phyloP scores from a whole-genome alignment of 1,140 invertebrate species.

The Grapholita molesta region DNA sequence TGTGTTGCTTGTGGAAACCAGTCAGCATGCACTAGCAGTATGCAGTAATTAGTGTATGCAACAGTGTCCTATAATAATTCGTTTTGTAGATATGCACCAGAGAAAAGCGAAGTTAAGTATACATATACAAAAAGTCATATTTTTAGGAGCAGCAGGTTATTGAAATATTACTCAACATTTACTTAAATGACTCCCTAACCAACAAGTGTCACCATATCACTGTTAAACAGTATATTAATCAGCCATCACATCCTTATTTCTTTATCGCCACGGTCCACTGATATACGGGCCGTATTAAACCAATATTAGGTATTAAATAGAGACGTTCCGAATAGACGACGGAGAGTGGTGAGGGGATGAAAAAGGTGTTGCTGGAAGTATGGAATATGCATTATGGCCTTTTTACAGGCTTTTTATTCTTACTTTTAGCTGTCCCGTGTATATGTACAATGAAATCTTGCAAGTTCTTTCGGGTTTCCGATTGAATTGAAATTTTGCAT shows the following conservation, averaged over 20 bases:
- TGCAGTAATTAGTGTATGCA: too few species aligned
- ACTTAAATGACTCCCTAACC: not conserved
- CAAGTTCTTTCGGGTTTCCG: too few species aligned
- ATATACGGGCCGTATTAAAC: conserved; percentile 23
- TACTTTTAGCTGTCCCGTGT: too few species aligned
- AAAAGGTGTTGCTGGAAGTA: not conserved
- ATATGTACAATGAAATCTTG: too few species aligned
- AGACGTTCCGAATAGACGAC: conserved; percentile 26
- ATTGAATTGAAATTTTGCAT: too few species aligned
- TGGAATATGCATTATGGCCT: not conserved
- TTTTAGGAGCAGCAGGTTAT: not conserved
- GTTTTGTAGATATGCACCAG: too few species aligned
- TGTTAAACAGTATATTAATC: not conserved
- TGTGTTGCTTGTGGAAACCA: too few species aligned
- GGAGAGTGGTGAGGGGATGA: conserved; percentile 21
- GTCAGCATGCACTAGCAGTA: too few species aligned
- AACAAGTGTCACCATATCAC: not conserved
- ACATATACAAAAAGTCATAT: too few species aligned
- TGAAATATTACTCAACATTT: not conserved
- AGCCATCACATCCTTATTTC: not conserved
- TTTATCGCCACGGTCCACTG: not conserved
- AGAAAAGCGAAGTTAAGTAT: too few species aligned
- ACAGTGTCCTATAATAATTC: too few species aligned
- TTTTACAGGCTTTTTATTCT: not conserved
- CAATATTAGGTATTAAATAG: conserved; percentile 39